phyloP scores from a whole-genome alignment of 2,797 vertebrate genomes.

The Trachurus trachurus region DNA sequence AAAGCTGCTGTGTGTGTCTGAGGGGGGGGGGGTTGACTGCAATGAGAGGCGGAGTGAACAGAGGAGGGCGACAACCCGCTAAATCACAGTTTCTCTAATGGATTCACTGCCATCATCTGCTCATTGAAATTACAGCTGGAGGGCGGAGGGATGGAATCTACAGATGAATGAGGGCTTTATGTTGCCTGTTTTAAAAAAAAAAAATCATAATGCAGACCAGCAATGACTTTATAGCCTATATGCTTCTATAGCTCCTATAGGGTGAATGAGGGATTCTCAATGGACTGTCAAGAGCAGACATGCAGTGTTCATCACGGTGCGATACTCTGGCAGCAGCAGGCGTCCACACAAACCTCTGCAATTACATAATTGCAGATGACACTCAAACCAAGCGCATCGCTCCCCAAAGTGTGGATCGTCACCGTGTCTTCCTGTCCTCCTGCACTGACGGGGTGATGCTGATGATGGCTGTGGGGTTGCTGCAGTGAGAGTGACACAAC shows the following conservation, averaged over 20 bases:
- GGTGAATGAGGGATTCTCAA: background rate
- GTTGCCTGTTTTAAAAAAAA: conserved; percentile 31
- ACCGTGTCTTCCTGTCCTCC: background rate
- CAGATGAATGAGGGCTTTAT: conserved; percentile 29
- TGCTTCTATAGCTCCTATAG: background rate
- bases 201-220: conserved; percentile 34
- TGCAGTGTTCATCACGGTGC: background rate
- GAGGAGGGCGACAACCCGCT: conserved; percentile 25
- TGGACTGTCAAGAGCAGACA: background rate
- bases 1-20: background rate
- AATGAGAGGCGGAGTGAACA: conserved; percentile 26
- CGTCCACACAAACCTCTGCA: background rate
- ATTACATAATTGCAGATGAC: too few species aligned
- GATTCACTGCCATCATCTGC: conserved; percentile 36
- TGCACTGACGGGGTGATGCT: background rate
- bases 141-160: background rate
- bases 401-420: too few species aligned
- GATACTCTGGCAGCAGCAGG: too few species aligned
- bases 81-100: too few species aligned
- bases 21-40: background rate
- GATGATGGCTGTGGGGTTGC: background rate
- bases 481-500: background rate
- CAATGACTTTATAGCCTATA: background rate
- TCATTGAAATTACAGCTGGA: conserved; percentile 49
- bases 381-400: too few species aligned